Evolutionary conservation across 2,888 invertebrate genomes (phyloP), one percentile per base, ranked within the genome.

Genomic region (Epinotia brunnichana): DNA sequence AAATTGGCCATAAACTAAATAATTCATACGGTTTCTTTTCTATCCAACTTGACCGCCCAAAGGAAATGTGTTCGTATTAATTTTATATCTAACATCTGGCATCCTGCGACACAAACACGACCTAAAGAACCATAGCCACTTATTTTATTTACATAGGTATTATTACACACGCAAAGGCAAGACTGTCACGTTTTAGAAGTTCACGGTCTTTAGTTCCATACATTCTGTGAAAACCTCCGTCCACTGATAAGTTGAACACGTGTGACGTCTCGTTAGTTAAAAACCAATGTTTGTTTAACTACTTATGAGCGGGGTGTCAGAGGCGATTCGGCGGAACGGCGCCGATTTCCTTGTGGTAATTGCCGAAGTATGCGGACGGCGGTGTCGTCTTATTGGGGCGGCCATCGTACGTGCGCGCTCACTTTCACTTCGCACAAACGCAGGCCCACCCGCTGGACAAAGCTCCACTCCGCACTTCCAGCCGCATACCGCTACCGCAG

Each of bases 311-410:
- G 78, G 83, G 84, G 83, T 83, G 82, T 77, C 80, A 80, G 83
- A 82, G 82, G 81, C 82, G 79, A 80, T 77, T 76, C 82, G 78
- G 85, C 84, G 85, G 87, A 87, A 87, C 87, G 83, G 81, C 85
- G 84, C 87, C 87, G 90, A 91, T 90, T 92, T 92, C 92, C 92
- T 92, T 82, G 91, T 90, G 90, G 89, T 91, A 92, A 92, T 92
- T 91, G 90, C 84, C 84, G 88, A 87, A 91, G 91, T 91, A 92
- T 91, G 92, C 91, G 92, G 92, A 92, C 90, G 87, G 84, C 85
- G 85, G 86, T 88, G 90, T 90, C 90, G 90, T 92, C 91, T 91
- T 91, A 91, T 90, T 92, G 92, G 91, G 91, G 90, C 90, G 89
- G 84, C 85, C 85, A 84, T 70, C 51, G 90, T 91, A 90, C 91